Conservation (phyloP, 2,797 vertebrate genomes). For the Delichon dasypus region DNA sequence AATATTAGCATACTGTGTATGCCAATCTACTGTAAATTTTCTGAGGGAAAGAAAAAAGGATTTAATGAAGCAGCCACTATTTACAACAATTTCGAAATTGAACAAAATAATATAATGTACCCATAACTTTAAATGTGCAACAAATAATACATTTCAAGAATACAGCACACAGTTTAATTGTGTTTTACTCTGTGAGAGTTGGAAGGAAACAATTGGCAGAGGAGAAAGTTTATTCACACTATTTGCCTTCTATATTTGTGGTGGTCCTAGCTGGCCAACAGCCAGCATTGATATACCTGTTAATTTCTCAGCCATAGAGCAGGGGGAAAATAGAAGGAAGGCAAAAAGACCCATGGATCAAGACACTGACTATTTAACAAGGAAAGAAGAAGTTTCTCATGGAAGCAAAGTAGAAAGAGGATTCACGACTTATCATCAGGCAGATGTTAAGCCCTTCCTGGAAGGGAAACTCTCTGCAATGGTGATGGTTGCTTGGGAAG, state of each 20-base stretch:
- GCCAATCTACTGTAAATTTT: background rate
- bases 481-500: background rate
- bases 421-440: background rate
- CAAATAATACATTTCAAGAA: background rate
- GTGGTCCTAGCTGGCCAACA: background rate
- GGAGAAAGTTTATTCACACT: background rate
- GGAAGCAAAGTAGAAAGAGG: background rate
- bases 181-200: background rate
- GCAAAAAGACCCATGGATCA: background rate
- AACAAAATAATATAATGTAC: background rate
- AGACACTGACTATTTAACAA: background rate
- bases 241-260: background rate
- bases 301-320: background rate
- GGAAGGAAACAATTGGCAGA: background rate
- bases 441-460: background rate
- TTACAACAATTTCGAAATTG: background rate
- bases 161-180: background rate
- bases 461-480: background rate
- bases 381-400: background rate
- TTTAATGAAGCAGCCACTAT: background rate
- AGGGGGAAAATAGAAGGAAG: background rate
- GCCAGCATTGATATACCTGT: background rate
- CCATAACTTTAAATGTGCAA: background rate
- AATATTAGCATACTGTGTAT: background rate
- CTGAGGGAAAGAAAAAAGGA: background rate